Evolutionary conservation across 2,888 invertebrate species (phyloP).

Genomic region (Trachelus troglodyta): DNA sequence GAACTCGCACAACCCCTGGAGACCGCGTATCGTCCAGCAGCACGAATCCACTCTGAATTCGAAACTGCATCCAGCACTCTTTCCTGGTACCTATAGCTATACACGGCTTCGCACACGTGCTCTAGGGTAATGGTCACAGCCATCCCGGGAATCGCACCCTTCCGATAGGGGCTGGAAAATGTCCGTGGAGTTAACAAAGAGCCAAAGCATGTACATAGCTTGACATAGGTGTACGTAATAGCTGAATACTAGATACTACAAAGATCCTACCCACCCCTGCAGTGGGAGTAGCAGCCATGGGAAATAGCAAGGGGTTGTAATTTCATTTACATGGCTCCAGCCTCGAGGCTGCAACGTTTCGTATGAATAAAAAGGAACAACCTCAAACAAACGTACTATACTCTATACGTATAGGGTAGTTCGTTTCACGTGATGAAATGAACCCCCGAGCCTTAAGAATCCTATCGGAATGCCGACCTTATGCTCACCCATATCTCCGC

Average conservation of each 20-base stretch:
- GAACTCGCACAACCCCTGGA: background rate
- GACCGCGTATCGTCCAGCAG: background rate
- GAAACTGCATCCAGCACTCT: background rate
- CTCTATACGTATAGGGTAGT: background rate
- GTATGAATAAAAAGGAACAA: background rate
- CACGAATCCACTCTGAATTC: background rate
- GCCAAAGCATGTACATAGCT: background rate
- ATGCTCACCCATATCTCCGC: slow-evolving; percentile 22
- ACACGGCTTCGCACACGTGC: background rate
- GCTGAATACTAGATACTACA: background rate
- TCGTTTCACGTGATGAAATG: slow-evolving; percentile 7
- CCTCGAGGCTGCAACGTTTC: background rate
- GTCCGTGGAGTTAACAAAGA: background rate
- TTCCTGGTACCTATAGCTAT: background rate
- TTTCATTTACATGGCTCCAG: background rate
- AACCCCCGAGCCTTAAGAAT: slow-evolving; percentile 27
- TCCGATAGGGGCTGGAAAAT: background rate
- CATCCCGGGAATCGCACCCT: background rate
- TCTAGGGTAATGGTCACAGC: background rate
- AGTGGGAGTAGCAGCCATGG: background rate
- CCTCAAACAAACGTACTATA: background rate
- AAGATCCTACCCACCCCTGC: background rate
- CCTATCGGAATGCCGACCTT: slow-evolving; percentile 43
- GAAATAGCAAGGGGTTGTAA: background rate
- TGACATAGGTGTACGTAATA: background rate